Base-by-base conservation (phyloP, 2,113 vertebrate genomes). In the Ardeotis arabs region DNA sequence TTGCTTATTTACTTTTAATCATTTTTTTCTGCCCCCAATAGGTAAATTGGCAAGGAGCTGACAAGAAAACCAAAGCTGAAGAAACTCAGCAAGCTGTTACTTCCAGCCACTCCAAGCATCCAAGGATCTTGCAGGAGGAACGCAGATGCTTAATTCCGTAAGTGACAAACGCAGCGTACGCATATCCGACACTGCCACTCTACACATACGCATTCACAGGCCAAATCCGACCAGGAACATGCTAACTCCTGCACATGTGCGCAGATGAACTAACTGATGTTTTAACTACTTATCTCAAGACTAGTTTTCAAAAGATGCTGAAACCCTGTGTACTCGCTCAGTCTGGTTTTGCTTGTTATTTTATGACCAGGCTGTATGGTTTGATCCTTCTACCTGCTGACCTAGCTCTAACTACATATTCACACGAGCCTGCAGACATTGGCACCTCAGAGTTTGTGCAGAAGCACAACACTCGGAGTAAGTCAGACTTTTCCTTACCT, bases 401-500 rank as follows among this genome's bases (percentile, higher is more conserved):
- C 47, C 2, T 1, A 64, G 45, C 27, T 76, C 18, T 14, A 31
- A 1, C 8, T 21, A 24, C 24, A 23, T 5, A 29, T 41, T n/a
- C 35, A 24, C 2, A 0, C 3, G 33, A 79, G 60, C 52, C 67
- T 37, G 19, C 16, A 39, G 47, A 53, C 27, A 24, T 0, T 7
- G 23, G 35, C 22, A 52, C 27, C 62, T 27, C 15, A 29, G 0
- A 35, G 28, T 1, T 11, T 16, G 12, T 21, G 59, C n/a, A 77
- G 49, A 58, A 70, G 27, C 31, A 90, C 37, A 72, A 16, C 5
- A 16, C 27, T 24, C 3, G 4, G 28, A 33, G 0, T 8, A 45
- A 39, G 7, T 81, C 7, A 44, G 62, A 56, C 44, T 35, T 52
- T 8, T 59, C 77, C 74, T 39, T 98, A 99, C 99, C 99, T 98